phyloP scores from a whole-genome alignment of 2,113 vertebrate genomes.

The Promerops cafer region DNA sequence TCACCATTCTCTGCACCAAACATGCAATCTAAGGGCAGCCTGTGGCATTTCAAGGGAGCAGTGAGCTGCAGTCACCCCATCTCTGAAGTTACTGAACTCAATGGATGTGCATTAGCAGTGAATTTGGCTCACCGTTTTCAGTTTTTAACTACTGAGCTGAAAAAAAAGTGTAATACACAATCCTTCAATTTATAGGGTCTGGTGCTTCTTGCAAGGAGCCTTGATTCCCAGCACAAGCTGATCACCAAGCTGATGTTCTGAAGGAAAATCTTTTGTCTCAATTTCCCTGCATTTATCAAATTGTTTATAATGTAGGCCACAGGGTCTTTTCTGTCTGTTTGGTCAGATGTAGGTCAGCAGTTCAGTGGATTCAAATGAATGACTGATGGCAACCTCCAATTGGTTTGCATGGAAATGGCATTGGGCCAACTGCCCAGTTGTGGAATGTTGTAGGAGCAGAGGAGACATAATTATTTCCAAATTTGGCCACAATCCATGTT shows the following conservation, averaged over 20 bases:
- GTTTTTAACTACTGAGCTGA: not conserved
- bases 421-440: constrained; percentile 40
- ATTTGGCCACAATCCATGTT: constrained; percentile 36
- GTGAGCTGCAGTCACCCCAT: not conserved
- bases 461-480: constrained; percentile 33
- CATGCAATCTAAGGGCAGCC: not conserved
- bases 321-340: constrained; percentile 22
- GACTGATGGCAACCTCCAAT: not conserved
- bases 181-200: not conserved
- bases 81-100: not conserved
- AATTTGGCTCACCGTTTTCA: not conserved
- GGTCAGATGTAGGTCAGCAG: constrained; percentile 23
- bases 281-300: not conserved
- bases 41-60: not conserved
- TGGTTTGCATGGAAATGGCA: constrained; percentile 13
- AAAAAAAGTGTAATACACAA: not conserved
- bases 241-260: not conserved
- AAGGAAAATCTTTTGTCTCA: not conserved
- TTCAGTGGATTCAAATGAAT: not conserved
- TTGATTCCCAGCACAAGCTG: not conserved
- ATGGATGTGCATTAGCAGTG: not conserved
- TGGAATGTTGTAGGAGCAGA: constrained; percentile 47
- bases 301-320: not conserved
- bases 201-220: not conserved
- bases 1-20: not conserved